Evolutionary conservation across 2,888 invertebrate genomes (phyloP), one percentile per base, ranked within the genome.

Genomic region (Ennomos erosarius): DNA sequence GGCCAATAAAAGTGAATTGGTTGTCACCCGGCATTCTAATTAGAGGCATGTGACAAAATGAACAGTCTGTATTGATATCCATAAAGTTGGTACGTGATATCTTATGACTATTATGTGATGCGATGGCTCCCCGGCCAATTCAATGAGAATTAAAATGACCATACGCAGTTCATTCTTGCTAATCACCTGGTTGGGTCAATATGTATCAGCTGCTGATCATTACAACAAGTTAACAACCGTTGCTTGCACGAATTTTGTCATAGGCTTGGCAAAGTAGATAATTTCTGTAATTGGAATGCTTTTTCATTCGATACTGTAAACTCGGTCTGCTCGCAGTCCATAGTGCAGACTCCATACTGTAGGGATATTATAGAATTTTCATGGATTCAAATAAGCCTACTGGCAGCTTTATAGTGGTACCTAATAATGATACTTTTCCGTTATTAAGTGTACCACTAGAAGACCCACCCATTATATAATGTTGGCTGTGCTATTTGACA

Each of bases 91-190:
- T 10, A 42, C 54, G 56, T 63, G 63, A 66, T 63, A 50, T 45
- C 60, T 64, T 55, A 47, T 57, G 55, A 47, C 48, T 45, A 59
- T 64, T 55, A 47, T 57, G 55, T 51, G 55, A 65, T 69, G 69
- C 66, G 62, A 69, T 66, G 64, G 62, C 66, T 65, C 65, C 51
- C 69, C 66, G 64, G 64, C 51, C 69, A 65, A 71, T 75, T 84
- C 75, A 82, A 88, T 73, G 74, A 65, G 79, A 81, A 87, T 83
- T 83, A 75, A 82, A 85, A 79, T 75, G 87, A 76, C 78, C 79
- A 78, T 77, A 82, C 78, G 80, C 85, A 68, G 67, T 69, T 79
- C 76, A 70, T 76, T 82, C 79, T 73, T 65, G 58, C 71, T 81
- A 79, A 81, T 82, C 76, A 79, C 74, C 67, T 62, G 67, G 59